Evolutionary conservation across 2,888 invertebrate species (phyloP).

Genomic region (Sesia bembeciformis): DNA sequence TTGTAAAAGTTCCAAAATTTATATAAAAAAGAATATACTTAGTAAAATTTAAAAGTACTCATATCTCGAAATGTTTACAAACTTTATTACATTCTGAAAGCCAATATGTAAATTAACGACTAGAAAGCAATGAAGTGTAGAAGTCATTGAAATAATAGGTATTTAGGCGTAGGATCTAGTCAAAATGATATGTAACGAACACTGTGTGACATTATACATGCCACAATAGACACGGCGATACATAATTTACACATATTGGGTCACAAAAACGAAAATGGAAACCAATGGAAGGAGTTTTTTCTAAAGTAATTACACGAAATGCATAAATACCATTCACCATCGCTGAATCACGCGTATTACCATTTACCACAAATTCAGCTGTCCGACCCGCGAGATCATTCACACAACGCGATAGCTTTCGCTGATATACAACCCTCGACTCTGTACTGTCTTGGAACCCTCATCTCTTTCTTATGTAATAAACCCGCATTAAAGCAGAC

Average conservation of each 20-base stretch:
- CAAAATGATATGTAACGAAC: conserved; percentile 53
- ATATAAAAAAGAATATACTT: no score
- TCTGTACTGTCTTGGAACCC: background rate
- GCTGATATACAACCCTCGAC: background rate
- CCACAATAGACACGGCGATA: no score
- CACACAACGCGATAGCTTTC: background rate
- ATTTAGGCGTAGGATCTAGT: conserved; percentile 21
- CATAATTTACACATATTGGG: background rate
- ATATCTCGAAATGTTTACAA: no score
- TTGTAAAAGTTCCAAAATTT: no score
- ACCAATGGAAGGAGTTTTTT: background rate
- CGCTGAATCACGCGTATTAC: background rate
- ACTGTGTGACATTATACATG: background rate
- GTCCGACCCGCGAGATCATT: background rate
- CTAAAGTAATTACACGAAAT: background rate
- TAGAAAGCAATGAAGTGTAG: no score
- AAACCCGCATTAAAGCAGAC: background rate
- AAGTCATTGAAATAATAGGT: background rate
- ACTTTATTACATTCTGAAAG: no score
- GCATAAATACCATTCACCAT: background rate
- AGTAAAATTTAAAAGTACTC: no score
- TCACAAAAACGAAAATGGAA: background rate
- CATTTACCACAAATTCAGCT: background rate
- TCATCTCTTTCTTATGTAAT: background rate
- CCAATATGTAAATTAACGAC: no score